Percentiles rank a stretch among this genome's conserved stretches.
Conservation (phyloP, 2,113 vertebrate species). For the Oncorhynchus nerka region DNA sequence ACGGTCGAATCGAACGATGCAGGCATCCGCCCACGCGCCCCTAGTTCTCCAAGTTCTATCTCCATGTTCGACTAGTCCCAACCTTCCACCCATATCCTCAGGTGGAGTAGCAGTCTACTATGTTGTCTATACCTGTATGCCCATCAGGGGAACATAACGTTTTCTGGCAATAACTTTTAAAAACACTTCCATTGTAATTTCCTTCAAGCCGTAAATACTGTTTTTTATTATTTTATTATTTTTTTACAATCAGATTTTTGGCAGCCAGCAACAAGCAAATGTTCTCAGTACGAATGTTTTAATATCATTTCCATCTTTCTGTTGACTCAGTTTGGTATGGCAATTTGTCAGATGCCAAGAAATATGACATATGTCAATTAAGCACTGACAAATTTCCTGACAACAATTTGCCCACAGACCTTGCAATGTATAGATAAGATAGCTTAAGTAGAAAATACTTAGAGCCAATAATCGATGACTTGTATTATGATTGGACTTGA, state of each 20-base stretch:
- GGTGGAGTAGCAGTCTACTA: conserved; percentile 6
- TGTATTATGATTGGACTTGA: too few relatives aligned
- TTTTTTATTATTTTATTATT: neutral
- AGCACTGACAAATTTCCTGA: too few relatives aligned
- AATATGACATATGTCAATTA: too few relatives aligned
- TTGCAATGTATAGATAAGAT: too few relatives aligned
- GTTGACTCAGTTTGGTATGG: too few relatives aligned
- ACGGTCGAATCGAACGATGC: neutral
- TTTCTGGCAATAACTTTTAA: neutral
- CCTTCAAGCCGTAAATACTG: neutral
- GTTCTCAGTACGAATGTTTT: neutral
- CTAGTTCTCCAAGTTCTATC: conserved; percentile 11
- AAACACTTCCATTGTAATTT: neutral
- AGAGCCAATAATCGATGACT: too few relatives aligned
- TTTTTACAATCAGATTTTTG: neutral
- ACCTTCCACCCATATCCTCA: conserved; percentile 31
- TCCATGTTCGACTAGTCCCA: conserved; percentile 1
- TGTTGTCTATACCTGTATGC: neutral
- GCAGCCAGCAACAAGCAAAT: neutral
- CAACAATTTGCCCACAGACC: too few relatives aligned
- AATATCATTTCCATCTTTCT: too few relatives aligned
- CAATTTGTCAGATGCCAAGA: too few relatives aligned
- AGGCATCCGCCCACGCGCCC: conserved; percentile 33
- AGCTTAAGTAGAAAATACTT: too few relatives aligned
- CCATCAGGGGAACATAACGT: neutral